Percentiles rank a stretch among this genome's conserved stretches.
phyloP scores from a whole-genome alignment of 2,113 vertebrate genomes.

The Anhinga anhinga region DNA sequence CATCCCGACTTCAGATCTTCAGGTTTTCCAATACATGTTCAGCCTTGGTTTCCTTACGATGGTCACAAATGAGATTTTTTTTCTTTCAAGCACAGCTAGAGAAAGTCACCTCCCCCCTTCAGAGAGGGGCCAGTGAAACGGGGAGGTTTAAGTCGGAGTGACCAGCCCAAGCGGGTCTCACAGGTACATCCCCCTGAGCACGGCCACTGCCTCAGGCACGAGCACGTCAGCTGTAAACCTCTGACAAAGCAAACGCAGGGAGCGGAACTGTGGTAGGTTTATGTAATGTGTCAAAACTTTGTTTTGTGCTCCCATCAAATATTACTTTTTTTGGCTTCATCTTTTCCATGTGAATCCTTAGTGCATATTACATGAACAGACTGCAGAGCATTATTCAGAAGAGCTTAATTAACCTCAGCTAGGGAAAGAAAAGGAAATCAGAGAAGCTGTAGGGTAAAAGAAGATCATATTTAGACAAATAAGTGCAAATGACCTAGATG shows the following conservation, averaged over 20 bases:
- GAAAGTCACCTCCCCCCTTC: not conserved
- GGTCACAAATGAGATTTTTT: not conserved
- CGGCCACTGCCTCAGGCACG: not conserved
- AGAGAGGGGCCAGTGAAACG: not conserved
- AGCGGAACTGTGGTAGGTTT: not conserved
- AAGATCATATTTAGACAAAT: constrained; percentile 51
- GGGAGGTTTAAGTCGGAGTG: not conserved
- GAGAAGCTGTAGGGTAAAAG: constrained; percentile 46
- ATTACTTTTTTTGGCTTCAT: not conserved
- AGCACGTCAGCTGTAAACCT: not conserved
- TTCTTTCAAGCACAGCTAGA: not conserved
- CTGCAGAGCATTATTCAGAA: constrained; percentile 1
- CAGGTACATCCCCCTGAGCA: not conserved
- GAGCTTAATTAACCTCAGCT: constrained; percentile 49
- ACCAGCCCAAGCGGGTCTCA: not conserved
- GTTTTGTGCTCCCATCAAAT: constrained; percentile 9
- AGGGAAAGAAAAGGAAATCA: not conserved
- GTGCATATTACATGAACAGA: not conserved
- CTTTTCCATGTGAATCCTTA: not conserved
- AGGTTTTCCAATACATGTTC: not conserved
- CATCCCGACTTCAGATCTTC: not conserved
- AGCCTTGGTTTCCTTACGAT: not conserved
- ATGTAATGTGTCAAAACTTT: not conserved
- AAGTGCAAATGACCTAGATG: constrained; percentile 56
- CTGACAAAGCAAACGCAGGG: not conserved